Evolutionary conservation across 2,888 invertebrate species (phyloP).

Genomic region (Erebia aethiops): DNA sequence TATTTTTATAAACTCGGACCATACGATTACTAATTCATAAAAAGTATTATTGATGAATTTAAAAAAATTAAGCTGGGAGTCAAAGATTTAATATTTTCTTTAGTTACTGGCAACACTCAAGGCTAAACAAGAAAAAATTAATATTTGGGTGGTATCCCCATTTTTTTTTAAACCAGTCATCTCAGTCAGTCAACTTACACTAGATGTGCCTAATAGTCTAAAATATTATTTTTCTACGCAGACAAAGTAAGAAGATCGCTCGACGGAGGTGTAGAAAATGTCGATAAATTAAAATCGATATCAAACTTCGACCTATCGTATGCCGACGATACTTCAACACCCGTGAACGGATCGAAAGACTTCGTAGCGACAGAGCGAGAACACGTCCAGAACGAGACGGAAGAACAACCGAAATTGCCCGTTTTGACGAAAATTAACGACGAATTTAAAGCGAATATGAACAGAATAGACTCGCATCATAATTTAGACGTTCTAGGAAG

Average conservation of each 20-base stretch:
- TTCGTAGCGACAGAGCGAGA: slow-evolving; percentile 62
- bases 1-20: too few relatives aligned
- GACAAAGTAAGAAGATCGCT: slow-evolving; percentile 55
- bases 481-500: slow-evolving; percentile 61
- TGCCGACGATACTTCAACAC: slow-evolving; percentile 45
- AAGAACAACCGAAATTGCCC: slow-evolving; percentile 44
- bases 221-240: slow-evolving; percentile 21
- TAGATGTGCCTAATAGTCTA: not conserved
- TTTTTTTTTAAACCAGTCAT: not conserved
- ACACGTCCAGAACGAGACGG: slow-evolving; percentile 51
- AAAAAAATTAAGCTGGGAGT: too few relatives aligned
- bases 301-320: slow-evolving; percentile 65
- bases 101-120: too few relatives aligned
- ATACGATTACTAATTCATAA: too few relatives aligned
- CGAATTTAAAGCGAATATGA: slow-evolving; percentile 77
- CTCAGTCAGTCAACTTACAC: too few relatives aligned
- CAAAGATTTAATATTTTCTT: too few relatives aligned
- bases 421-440: slow-evolving; percentile 51
- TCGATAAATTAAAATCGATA: slow-evolving; percentile 52
- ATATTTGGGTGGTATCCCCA: too few relatives aligned
- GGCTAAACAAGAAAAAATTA: too few relatives aligned
- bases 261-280: slow-evolving; percentile 60
- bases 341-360: slow-evolving; percentile 64
- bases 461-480: slow-evolving; percentile 78
- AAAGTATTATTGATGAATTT: too few relatives aligned